Evolutionary conservation across 2,888 invertebrate species (phyloP).

Genomic region (Dynastes hyllus): DNA sequence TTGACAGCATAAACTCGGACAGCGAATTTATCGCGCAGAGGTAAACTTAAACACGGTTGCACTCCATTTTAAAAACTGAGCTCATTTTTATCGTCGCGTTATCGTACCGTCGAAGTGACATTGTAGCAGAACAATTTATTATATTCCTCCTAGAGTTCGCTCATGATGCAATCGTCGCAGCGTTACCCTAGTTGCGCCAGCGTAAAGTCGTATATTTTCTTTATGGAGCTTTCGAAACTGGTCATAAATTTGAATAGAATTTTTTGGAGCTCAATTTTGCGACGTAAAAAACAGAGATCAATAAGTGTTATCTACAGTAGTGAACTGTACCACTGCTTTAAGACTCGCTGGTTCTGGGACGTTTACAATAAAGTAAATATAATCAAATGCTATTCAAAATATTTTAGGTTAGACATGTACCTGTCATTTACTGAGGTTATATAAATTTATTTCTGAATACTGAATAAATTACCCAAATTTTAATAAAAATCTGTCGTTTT

Average conservation of each 20-base stretch:
- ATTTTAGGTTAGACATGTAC: too few relatives aligned
- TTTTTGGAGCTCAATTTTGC: conserved; percentile 7
- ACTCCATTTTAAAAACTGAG: conserved; percentile 24
- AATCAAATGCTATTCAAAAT: too few relatives aligned
- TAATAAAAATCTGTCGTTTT: too few relatives aligned
- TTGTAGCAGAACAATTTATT: conserved; percentile 23
- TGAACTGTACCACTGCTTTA: too few relatives aligned
- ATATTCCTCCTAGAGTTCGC: conserved; percentile 1
- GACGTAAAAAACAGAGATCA: background rate
- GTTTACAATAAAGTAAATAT: too few relatives aligned
- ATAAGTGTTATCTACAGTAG: too few relatives aligned
- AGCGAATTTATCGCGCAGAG: conserved; percentile 1
- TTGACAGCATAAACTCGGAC: background rate
- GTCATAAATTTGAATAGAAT: conserved; percentile 5
- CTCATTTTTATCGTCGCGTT: conserved; percentile 27
- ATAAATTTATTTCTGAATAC: too few relatives aligned
- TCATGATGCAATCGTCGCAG: background rate
- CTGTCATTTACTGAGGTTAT: too few relatives aligned
- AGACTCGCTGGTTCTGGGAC: too few relatives aligned
- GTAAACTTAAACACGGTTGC: conserved; percentile 19
- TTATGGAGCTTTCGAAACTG: conserved; percentile 1
- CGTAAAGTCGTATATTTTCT: background rate
- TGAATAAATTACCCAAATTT: too few relatives aligned
- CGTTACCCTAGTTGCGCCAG: background rate
- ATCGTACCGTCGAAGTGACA: background rate